Evolutionary conservation across 2,888 invertebrate genomes (phyloP).

Genomic region (Hanleya hanleyi): DNA sequence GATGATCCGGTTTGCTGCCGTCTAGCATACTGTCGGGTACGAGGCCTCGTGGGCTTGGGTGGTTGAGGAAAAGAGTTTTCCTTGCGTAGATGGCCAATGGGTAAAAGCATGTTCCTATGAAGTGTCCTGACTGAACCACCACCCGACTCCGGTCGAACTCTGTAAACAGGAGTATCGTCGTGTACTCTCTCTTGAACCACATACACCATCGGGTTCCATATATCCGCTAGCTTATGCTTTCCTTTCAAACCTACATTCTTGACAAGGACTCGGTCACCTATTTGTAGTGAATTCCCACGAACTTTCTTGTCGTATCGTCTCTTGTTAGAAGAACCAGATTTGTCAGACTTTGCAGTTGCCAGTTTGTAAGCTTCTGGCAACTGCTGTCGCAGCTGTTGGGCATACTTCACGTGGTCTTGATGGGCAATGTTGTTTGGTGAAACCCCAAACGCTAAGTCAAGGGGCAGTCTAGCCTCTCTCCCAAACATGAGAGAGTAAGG

Average conservation of each 20-base stretch:
- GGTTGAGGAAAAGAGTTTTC: not conserved
- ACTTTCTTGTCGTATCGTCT: slow-evolving; percentile 16
- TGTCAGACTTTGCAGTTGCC: not conserved
- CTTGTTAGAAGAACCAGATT: slow-evolving; percentile 7
- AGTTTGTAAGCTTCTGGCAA: not conserved
- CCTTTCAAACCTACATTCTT: slow-evolving; percentile 20
- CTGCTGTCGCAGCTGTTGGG: not conserved
- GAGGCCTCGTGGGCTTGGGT: not conserved
- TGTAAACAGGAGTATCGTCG: slow-evolving; percentile 9
- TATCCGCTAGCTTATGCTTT: slow-evolving; percentile 25
- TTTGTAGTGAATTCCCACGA: not conserved
- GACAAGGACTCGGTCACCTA: slow-evolving; percentile 29
- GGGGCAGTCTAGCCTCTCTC: slow-evolving; percentile 13
- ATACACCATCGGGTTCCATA: slow-evolving; percentile 16
- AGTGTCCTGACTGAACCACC: slow-evolving; percentile 2
- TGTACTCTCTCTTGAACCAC: slow-evolving; percentile 15
- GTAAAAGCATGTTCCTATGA: slow-evolving; percentile 22
- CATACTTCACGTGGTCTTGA: not conserved
- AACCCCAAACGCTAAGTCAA: slow-evolving; percentile 12
- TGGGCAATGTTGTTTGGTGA: not conserved
- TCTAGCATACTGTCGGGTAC: not conserved
- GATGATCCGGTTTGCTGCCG: not conserved
- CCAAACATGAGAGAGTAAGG: slow-evolving; percentile 33
- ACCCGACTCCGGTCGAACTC: slow-evolving; percentile 5
- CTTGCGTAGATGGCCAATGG: not conserved